Evolutionary conservation across 2,797 vertebrate species (phyloP).

Genomic region (Eurystomus glaucurus): DNA sequence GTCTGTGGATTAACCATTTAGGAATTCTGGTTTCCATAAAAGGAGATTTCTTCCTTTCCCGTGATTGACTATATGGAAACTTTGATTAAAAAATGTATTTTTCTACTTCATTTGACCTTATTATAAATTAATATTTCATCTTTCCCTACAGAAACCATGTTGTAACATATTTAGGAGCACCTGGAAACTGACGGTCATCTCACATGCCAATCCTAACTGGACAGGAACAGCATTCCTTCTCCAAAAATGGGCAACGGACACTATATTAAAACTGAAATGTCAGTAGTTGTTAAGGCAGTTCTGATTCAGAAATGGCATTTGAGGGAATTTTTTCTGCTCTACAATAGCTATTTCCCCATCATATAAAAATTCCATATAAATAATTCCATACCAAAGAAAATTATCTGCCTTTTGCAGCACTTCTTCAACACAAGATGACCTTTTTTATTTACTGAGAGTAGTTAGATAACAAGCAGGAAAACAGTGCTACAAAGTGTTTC

Average conservation of each 20-base stretch:
- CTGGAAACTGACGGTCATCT: background rate
- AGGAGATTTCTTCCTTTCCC: background rate
- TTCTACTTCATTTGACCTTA: background rate
- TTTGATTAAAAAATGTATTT: background rate
- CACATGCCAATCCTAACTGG: background rate
- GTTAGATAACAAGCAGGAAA: background rate
- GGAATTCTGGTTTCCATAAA: slow-evolving; percentile 47
- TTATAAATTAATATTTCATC: background rate
- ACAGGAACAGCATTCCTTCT: background rate
- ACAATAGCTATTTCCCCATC: background rate
- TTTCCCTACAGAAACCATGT: background rate
- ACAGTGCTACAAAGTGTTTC: background rate
- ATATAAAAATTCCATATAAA: background rate
- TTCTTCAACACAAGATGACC: background rate
- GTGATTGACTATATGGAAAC: background rate
- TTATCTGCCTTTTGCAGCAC: background rate
- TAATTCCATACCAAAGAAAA: background rate
- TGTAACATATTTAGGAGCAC: background rate
- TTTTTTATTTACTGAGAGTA: background rate
- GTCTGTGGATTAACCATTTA: slow-evolving; percentile 27
- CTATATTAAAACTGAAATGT: background rate
- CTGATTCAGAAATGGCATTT: background rate
- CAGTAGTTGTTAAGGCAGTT: background rate
- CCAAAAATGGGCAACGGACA: background rate
- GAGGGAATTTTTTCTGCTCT: background rate